A percentile compares a stretch with the other conserved stretches of the same genome.
Evolutionary conservation across 1,140 invertebrate genomes (phyloP).

Genomic region (Conopomorpha cramerella): DNA sequence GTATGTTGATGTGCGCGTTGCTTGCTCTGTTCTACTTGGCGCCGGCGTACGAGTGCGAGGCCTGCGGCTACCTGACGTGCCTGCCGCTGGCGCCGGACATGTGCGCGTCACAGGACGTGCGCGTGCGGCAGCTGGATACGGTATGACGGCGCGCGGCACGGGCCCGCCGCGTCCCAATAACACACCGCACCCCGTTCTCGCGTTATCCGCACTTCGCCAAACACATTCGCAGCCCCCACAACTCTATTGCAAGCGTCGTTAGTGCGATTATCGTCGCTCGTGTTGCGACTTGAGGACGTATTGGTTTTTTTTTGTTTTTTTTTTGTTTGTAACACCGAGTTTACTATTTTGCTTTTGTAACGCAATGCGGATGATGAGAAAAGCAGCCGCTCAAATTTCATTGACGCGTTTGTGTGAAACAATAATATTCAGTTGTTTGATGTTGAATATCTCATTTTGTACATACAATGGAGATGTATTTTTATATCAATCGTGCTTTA

Average conservation of each 20-base stretch:
- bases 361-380: too few species aligned
- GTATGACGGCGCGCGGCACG: conserved; percentile 65
- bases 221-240: conserved; percentile 10
- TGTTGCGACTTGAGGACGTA: background rate
- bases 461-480: too few species aligned
- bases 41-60: conserved; percentile 86
- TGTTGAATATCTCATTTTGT: too few species aligned
- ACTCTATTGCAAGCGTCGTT: too few species aligned
- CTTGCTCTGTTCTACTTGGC: conserved; percentile 87
- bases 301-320: too few species aligned
- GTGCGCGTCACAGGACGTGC: conserved; percentile 91
- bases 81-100: conserved; percentile 88
- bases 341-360: too few species aligned
- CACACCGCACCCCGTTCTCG: conserved; percentile 33
- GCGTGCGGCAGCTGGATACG: conserved; percentile 70
- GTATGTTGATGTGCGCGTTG: conserved; percentile 76
- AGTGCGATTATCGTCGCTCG: too few species aligned
- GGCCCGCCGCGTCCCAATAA: conserved; percentile 45
- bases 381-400: too few species aligned
- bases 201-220: conserved; percentile 8
- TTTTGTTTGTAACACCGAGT: too few species aligned
- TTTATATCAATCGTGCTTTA: too few species aligned
- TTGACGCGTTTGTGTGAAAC: too few species aligned
- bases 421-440: too few species aligned
- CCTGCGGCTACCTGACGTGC: conserved; percentile 92